phyloP scores from a whole-genome alignment of 1,140 invertebrate genomes.

The Telenomus remus region DNA sequence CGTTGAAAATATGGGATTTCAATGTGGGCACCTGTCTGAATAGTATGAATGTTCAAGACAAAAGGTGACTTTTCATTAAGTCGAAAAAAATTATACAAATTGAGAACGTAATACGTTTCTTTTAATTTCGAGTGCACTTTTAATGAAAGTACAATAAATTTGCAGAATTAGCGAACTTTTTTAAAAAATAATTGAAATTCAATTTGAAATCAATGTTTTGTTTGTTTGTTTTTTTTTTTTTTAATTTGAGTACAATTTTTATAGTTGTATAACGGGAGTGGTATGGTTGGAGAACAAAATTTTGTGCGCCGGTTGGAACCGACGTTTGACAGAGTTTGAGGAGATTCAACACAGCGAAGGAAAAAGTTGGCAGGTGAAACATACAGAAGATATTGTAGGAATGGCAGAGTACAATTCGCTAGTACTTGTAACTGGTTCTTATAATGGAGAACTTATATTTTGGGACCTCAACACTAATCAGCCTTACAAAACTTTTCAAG shows the following conservation, averaged over 20 bases:
- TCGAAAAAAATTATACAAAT: background rate
- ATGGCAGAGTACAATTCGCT: slow-evolving; percentile 79
- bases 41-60: slow-evolving; percentile 78
- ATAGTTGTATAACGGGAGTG: slow-evolving; percentile 67
- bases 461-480: slow-evolving; percentile 86
- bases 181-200: background rate
- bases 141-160: too few species aligned
- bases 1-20: slow-evolving; percentile 87
- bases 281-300: slow-evolving; percentile 76
- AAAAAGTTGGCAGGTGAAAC: slow-evolving; percentile 80
- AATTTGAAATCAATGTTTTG: background rate
- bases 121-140: too few species aligned
- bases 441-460: slow-evolving; percentile 85
- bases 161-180: too few species aligned
- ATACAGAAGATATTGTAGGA: slow-evolving; percentile 84
- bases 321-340: slow-evolving; percentile 81
- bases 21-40: slow-evolving; percentile 82
- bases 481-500: slow-evolving; percentile 74
- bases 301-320: slow-evolving; percentile 83
- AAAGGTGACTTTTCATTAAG: slow-evolving; percentile 59
- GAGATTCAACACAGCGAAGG: slow-evolving; percentile 73
- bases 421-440: slow-evolving; percentile 80
- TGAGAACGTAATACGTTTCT: too few species aligned
- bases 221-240: too few species aligned
- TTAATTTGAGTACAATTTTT: too few species aligned